phyloP scores from a whole-genome alignment of 2,888 invertebrate genomes.

The Phalera bucephala region DNA sequence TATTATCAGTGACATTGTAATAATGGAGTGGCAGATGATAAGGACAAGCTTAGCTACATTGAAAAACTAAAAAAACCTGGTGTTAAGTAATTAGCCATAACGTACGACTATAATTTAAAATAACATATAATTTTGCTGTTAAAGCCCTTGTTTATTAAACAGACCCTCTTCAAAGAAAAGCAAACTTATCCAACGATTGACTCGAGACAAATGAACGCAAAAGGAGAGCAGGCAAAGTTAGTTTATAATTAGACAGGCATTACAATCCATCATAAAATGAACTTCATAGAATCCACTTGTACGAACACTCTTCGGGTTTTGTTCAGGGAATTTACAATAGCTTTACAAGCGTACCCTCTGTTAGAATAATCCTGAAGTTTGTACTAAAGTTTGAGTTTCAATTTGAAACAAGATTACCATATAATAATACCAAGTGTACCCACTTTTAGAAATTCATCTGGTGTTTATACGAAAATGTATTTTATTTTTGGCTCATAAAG shows the following conservation, averaged over 20 bases:
- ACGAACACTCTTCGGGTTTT: constrained; percentile 11
- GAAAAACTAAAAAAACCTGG: too few species aligned
- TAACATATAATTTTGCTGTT: too few species aligned
- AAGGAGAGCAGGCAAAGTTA: too few species aligned
- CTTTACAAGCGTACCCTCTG: constrained; percentile 13
- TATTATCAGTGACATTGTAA: too few species aligned
- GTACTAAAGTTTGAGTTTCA: constrained; percentile 29
- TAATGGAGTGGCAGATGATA: too few species aligned
- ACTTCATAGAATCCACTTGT: constrained; percentile 9
- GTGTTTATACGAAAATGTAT: constrained; percentile 14
- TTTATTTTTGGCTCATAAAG: constrained; percentile 30
- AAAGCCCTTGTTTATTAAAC: too few species aligned
- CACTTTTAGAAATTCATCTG: constrained; percentile 11
- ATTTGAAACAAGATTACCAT: constrained; percentile 32
- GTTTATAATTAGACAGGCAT: neutral
- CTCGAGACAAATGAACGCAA: too few species aligned
- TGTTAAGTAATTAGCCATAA: too few species aligned
- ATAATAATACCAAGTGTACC: constrained; percentile 27
- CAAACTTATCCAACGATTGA: too few species aligned
- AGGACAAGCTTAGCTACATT: too few species aligned
- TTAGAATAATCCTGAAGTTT: constrained; percentile 25
- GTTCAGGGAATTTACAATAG: constrained; percentile 17
- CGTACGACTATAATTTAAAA: too few species aligned
- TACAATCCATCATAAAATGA: constrained; percentile 8
- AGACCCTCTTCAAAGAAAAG: too few species aligned